phyloP scores from a whole-genome alignment of 2,113 vertebrate genomes.

The Pyrgilauda ruficollis region DNA sequence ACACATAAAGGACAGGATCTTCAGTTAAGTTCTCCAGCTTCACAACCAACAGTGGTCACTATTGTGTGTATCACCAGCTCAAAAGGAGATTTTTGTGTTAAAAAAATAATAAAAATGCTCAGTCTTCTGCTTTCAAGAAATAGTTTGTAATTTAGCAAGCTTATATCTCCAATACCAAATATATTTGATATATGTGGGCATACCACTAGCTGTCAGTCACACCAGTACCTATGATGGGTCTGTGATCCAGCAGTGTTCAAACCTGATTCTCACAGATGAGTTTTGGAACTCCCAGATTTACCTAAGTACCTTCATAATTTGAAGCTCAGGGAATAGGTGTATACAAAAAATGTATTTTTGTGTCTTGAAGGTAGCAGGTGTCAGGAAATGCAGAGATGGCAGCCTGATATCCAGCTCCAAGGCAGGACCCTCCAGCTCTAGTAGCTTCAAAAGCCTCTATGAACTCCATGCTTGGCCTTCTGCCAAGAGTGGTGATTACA shows the following conservation, averaged over 20 bases:
- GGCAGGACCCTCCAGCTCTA: background rate
- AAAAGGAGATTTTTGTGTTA: background rate
- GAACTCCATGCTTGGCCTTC: background rate
- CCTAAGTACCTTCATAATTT: background rate
- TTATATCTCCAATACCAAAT: background rate
- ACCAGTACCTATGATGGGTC: background rate
- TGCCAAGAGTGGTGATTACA: background rate
- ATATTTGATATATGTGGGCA: background rate
- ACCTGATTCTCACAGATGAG: background rate
- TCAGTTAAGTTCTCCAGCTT: background rate
- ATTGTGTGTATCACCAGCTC: background rate
- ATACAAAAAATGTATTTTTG: background rate
- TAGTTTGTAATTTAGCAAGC: background rate
- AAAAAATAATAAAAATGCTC: background rate
- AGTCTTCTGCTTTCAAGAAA: background rate
- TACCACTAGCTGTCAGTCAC: background rate
- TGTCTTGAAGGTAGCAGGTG: background rate
- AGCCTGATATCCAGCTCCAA: background rate
- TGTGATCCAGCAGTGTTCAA: background rate
- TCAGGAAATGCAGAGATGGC: background rate
- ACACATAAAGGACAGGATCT: background rate
- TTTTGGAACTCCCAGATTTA: background rate
- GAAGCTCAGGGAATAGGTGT: background rate
- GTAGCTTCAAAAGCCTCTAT: background rate
- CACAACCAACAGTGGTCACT: background rate